Evolutionary conservation across 2,888 invertebrate species (phyloP).

Genomic region (Pheosia gnoma): DNA sequence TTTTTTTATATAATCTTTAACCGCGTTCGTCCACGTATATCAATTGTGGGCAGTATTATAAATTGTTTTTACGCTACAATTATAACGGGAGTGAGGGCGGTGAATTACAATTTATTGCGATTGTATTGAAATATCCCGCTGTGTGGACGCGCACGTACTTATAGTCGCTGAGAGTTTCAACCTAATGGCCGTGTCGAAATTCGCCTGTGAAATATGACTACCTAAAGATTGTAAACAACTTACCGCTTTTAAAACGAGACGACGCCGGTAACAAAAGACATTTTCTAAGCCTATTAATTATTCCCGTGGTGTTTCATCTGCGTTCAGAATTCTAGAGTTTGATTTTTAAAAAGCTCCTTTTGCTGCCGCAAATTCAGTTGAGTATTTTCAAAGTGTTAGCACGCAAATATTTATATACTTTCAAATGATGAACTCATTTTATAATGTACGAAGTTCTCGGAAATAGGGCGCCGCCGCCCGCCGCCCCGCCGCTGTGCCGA

Average conservation of each 20-base stretch:
- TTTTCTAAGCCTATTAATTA: slow-evolving; percentile 20
- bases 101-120: slow-evolving; percentile 42
- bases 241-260: slow-evolving; percentile 24
- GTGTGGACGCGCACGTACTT: slow-evolving; percentile 16
- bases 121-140: slow-evolving; percentile 29
- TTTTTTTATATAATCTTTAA: slow-evolving; percentile 35
- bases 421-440: slow-evolving; percentile 5
- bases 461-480: neutral
- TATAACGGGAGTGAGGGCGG: slow-evolving; percentile 35
- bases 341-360: neutral
- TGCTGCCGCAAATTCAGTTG: neutral
- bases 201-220: slow-evolving; percentile 27
- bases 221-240: slow-evolving; percentile 31
- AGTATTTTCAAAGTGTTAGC: neutral
- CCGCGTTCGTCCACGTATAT: slow-evolving; percentile 37
- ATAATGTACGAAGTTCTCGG: neutral
- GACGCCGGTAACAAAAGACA: slow-evolving; percentile 28
- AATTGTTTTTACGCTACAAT: slow-evolving; percentile 37
- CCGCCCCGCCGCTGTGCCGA: neutral
- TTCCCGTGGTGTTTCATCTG: slow-evolving; percentile 13
- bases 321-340: slow-evolving; percentile 5
- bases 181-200: slow-evolving; percentile 32
- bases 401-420: slow-evolving; percentile 3
- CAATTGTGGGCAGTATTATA: slow-evolving; percentile 34
- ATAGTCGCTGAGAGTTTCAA: slow-evolving; percentile 17